A percentile compares a stretch with the other conserved stretches of the same genome.
Conservation (phyloP, 1,140 invertebrate genomes). For the Ips typographus region DNA sequence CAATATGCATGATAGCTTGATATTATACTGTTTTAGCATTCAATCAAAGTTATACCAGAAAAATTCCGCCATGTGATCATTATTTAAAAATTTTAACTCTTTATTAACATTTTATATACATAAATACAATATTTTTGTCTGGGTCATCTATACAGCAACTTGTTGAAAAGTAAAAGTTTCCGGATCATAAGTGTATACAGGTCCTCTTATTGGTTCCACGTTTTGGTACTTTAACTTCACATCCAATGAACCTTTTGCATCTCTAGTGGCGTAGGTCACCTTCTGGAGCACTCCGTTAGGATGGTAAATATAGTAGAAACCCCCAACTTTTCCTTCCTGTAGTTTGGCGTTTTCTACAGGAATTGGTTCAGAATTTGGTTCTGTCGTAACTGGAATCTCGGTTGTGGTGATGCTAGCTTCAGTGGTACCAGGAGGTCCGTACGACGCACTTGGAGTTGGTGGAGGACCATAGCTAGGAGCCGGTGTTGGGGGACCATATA, state of each 20-base stretch:
- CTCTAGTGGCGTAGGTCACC: constrained; percentile 55
- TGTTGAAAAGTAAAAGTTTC: constrained; percentile 27
- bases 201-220: constrained; percentile 58
- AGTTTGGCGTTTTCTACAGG: constrained; percentile 19
- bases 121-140: too few relatives aligned
- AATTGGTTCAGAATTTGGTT: constrained; percentile 19
- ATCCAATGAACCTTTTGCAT: constrained; percentile 58
- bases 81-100: too few relatives aligned
- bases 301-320: constrained; percentile 58
- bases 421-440: constrained; percentile 21
- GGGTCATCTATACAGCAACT: not conserved
- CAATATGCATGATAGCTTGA: too few relatives aligned
- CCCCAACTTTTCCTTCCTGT: constrained; percentile 41
- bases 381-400: constrained; percentile 33
- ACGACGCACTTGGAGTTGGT: constrained; percentile 17
- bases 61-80: too few relatives aligned
- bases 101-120: too few relatives aligned
- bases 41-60: too few relatives aligned
- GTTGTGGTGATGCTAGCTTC: constrained; percentile 26
- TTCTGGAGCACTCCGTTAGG: constrained; percentile 58
- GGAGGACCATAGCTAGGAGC: constrained; percentile 26
- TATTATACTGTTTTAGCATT: too few relatives aligned
- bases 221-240: constrained; percentile 58
- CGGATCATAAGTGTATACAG: constrained; percentile 58
- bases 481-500: constrained; percentile 21